These are phyloP conservation scores for Remorina albescens DNA, from an alignment of 2,797 vertebrate species.

Conservation along the genomic window DNA sequence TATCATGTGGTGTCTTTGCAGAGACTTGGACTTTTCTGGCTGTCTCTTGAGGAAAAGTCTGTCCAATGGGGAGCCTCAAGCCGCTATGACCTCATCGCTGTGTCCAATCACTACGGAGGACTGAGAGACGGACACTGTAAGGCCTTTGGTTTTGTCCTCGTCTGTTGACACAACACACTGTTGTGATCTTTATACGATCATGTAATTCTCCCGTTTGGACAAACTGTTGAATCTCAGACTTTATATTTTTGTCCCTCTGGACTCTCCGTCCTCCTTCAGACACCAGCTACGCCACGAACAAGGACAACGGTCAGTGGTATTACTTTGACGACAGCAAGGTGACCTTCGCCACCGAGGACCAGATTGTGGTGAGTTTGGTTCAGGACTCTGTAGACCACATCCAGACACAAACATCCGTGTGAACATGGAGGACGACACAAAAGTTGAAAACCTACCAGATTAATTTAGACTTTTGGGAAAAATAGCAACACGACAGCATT, in stretches of 20 bases:
- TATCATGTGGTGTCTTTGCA: constrained; percentile 62
- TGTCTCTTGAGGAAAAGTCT: constrained; percentile 86
- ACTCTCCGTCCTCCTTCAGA: too few relatives aligned
- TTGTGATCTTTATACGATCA: too few relatives aligned
- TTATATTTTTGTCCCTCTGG: too few relatives aligned
- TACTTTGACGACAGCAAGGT: constrained; percentile 93
- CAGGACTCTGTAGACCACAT: neutral
- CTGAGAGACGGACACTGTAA: constrained; percentile 92
- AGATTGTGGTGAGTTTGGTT: constrained; percentile 87
- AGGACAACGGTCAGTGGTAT: constrained; percentile 91
- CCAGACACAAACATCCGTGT: too few relatives aligned
- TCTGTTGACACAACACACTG: too few relatives aligned
- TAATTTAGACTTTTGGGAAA: too few relatives aligned
- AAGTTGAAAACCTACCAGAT: too few relatives aligned
- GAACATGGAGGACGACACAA: too few relatives aligned
- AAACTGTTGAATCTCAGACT: too few relatives aligned
- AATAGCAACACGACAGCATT: too few relatives aligned
- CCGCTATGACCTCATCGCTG: constrained; percentile 91
- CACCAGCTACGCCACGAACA: constrained; percentile 90
- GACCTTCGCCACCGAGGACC: constrained; percentile 87
- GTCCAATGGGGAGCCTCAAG: constrained; percentile 82
- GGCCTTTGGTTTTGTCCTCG: constrained; percentile 45
- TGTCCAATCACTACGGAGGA: constrained; percentile 92
- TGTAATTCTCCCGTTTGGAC: too few relatives aligned
- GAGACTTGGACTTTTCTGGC: constrained; percentile 88